phyloP scores from a whole-genome alignment of 2,888 invertebrate genomes.

The Gymnocheta viridis region DNA sequence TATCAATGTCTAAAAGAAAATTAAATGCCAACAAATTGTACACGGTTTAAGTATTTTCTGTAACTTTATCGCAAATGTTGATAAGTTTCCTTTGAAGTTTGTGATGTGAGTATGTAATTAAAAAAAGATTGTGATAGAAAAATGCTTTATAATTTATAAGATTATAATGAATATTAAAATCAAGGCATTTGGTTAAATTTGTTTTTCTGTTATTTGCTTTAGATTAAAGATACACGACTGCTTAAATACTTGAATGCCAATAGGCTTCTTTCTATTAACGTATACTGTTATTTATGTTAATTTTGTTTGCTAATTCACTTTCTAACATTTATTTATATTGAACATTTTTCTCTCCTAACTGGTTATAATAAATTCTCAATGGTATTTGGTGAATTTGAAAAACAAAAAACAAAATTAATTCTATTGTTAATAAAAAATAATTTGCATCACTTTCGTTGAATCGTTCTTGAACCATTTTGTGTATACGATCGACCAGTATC shows the following conservation, averaged over 20 bases:
- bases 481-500: not conserved
- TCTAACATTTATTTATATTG: not conserved
- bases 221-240: not conserved
- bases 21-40: too few relatives aligned
- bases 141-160: too few relatives aligned
- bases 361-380: not conserved
- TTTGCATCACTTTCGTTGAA: conserved; percentile 30
- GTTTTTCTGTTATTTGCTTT: too few relatives aligned
- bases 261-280: not conserved
- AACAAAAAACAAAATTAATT: not conserved
- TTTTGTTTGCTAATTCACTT: not conserved
- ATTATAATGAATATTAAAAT: too few relatives aligned
- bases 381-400: not conserved
- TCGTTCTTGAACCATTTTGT: not conserved
- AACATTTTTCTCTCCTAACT: not conserved
- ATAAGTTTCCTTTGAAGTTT: too few relatives aligned
- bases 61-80: too few relatives aligned
- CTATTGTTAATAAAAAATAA: conserved; percentile 1
- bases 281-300: not conserved
- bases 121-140: too few relatives aligned
- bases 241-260: not conserved
- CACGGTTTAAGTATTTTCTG: too few relatives aligned
- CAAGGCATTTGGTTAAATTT: too few relatives aligned
- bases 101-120: too few relatives aligned
- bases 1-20: too few relatives aligned